phyloP scores from a whole-genome alignment of 2,888 invertebrate genomes.

The Cistogaster globosa region DNA sequence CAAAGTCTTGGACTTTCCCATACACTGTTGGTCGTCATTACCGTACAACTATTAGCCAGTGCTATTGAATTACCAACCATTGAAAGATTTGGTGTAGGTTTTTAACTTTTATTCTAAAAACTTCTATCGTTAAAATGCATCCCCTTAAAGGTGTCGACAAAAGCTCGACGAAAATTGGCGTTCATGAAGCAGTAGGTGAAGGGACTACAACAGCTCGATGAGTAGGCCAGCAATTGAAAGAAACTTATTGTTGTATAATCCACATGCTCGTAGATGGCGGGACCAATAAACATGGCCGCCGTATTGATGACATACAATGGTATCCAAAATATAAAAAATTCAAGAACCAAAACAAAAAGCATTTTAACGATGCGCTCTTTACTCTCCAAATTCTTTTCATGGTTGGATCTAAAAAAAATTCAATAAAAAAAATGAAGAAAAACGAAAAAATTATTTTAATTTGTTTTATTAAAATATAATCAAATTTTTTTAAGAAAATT shows the following conservation, averaged over 20 bases:
- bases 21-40: conserved; percentile 77
- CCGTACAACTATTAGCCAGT: conserved; percentile 77
- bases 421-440: not conserved
- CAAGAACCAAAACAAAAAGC: conserved; percentile 94
- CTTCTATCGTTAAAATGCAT: conserved; percentile 75
- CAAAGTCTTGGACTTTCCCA: conserved; percentile 79
- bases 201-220: conserved; percentile 94
- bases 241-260: conserved; percentile 89
- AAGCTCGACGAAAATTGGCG: conserved; percentile 91
- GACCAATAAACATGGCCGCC: conserved; percentile 88
- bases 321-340: conserved; percentile 96
- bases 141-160: conserved; percentile 88
- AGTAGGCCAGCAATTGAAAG: conserved; percentile 91
- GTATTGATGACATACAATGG: conserved; percentile 93
- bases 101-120: conserved; percentile 75
- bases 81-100: conserved; percentile 74
- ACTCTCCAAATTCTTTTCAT: conserved; percentile 80
- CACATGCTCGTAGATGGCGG: conserved; percentile 87
- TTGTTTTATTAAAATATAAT: no score
- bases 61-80: conserved; percentile 78
- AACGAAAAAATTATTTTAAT: no score
- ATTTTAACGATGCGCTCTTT: conserved; percentile 88
- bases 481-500: no score
- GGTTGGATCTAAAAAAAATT: conserved; percentile 75
- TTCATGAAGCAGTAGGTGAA: conserved; percentile 98